Conservation (phyloP, 2,113 vertebrate species). For the Neodontobutis hainanensis region DNA sequence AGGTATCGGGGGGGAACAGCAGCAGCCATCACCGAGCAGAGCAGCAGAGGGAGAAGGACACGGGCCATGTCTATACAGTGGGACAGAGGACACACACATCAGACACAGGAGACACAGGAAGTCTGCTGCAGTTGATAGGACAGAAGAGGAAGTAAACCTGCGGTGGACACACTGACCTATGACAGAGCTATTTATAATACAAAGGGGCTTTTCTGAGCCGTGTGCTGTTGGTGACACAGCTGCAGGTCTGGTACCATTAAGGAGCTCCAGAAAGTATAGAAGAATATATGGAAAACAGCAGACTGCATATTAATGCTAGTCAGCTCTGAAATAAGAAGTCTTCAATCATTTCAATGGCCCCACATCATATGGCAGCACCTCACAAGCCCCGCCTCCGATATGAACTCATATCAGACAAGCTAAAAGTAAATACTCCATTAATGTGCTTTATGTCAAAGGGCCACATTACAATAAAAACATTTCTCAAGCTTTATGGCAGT, state of each 20-base stretch:
- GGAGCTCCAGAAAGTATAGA: too few relatives aligned
- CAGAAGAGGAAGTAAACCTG: conserved; percentile 43
- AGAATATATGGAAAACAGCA: too few relatives aligned
- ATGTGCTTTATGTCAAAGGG: too few relatives aligned
- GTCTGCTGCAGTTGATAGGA: conserved; percentile 23
- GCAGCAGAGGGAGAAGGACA: conserved; percentile 79
- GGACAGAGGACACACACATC: conserved; percentile 29
- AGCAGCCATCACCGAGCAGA: conserved; percentile 69
- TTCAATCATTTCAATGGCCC: too few relatives aligned
- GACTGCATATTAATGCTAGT: too few relatives aligned
- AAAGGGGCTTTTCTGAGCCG: conserved; percentile 44
- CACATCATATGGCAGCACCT: too few relatives aligned
- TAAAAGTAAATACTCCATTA: too few relatives aligned
- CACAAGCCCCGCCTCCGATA: too few relatives aligned
- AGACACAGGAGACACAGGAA: conserved; percentile 25
- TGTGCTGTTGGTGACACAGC: neutral
- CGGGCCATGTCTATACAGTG: conserved; percentile 85
- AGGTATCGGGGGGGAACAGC: conserved; percentile 59
- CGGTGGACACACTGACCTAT: conserved; percentile 40
- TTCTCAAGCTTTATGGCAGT: too few relatives aligned
- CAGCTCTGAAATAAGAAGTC: too few relatives aligned
- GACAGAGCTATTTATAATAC: conserved; percentile 36
- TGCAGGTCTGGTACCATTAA: conserved; percentile 1
- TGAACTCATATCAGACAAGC: too few relatives aligned
- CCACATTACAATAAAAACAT: too few relatives aligned